These are phyloP conservation scores for Machaerirhynchus nigripectus DNA, from an alignment of 2,113 vertebrate species.

Conservation along the genomic window DNA sequence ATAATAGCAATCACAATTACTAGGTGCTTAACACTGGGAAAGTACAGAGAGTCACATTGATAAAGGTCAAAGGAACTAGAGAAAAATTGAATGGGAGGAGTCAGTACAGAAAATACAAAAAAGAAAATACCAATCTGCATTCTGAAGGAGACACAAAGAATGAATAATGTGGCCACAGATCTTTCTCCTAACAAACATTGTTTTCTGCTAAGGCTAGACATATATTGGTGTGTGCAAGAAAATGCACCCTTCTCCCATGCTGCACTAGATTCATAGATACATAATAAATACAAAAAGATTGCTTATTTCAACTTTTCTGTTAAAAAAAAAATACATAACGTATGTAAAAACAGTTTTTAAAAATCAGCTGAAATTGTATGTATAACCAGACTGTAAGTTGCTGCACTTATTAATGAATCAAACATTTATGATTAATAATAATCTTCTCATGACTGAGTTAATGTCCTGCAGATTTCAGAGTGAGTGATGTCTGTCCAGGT, in stretches of 20 bases:
- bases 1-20: background rate
- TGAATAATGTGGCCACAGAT: background rate
- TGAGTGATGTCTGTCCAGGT: slow-evolving; percentile 31
- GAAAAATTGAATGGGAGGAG: background rate
- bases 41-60: background rate
- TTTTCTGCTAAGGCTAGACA: background rate
- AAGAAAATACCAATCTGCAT: background rate
- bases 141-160: background rate
- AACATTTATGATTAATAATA: background rate
- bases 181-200: background rate
- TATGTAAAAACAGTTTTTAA: background rate
- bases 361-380: background rate
- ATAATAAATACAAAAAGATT: background rate
- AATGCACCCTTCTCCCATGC: background rate
- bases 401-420: background rate
- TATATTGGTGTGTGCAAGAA: background rate
- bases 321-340: background rate
- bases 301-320: background rate
- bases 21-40: background rate
- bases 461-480: background rate
- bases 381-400: background rate
- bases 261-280: background rate
- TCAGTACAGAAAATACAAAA: background rate
- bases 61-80: background rate
- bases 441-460: background rate